These are phyloP conservation scores for Ornithoptera priamus DNA, from an alignment of 2,888 invertebrate species.

Conservation along the genomic window DNA sequence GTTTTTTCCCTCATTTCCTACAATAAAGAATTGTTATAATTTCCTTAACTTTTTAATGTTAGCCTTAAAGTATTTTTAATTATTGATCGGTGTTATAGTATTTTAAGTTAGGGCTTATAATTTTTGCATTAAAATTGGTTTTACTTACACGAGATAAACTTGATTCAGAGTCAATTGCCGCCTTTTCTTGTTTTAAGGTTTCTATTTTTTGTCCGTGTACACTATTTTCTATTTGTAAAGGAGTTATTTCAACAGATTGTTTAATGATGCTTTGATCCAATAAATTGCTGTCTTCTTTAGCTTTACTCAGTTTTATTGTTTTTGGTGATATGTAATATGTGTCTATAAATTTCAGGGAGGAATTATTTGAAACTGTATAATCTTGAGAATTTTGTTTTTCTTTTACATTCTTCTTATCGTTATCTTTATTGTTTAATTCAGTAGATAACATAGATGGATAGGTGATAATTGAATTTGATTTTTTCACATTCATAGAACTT, in stretches of 20 bases:
- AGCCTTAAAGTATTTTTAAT: neutral
- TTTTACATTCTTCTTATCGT: slow-evolving; percentile 34
- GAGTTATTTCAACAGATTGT: neutral
- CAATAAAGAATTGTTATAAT: neutral
- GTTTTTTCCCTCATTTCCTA: neutral
- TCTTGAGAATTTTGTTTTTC: slow-evolving; percentile 29
- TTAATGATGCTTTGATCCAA: neutral
- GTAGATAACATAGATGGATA: slow-evolving; percentile 49
- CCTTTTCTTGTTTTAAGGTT: neutral
- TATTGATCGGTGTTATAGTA: neutral
- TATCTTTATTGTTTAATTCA: slow-evolving; percentile 34
- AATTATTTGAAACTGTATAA: slow-evolving; percentile 26
- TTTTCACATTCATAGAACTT: slow-evolving; percentile 34
- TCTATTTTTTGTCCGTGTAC: neutral
- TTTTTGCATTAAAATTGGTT: neutral
- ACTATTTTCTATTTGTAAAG: neutral
- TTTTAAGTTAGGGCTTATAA: neutral
- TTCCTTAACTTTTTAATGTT: neutral
- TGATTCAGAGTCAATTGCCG: neutral
- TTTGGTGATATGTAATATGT: slow-evolving; percentile 48
- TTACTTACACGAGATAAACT: neutral
- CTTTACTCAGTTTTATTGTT: slow-evolving; percentile 33
- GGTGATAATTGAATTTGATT: slow-evolving; percentile 54
- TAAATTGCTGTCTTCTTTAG: neutral
- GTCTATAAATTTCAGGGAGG: slow-evolving; percentile 31